phyloP scores from a whole-genome alignment of 2,888 invertebrate species.

The Caenorhabditis uteleia region DNA sequence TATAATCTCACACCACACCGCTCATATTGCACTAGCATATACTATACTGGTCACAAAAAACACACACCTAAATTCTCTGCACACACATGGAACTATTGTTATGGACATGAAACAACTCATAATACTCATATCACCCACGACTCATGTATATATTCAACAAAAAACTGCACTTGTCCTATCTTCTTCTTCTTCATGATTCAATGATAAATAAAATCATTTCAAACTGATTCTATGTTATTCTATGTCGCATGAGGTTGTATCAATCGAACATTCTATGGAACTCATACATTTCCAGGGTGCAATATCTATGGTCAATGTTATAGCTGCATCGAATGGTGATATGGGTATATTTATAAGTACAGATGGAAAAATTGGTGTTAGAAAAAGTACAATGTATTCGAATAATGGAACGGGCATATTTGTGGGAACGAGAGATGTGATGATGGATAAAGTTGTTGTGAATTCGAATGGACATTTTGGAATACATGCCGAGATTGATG shows the following conservation, averaged over 20 bases:
- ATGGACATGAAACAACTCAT: too few species aligned
- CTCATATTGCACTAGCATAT: background rate
- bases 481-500: slow-evolving; percentile 22
- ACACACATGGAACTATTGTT: too few species aligned
- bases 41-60: too few species aligned
- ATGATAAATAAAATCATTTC: background rate
- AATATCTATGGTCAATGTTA: slow-evolving; percentile 16
- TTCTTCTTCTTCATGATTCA: background rate
- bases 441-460: slow-evolving; percentile 18
- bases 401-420: slow-evolving; percentile 33
- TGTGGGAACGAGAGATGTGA: slow-evolving; percentile 19
- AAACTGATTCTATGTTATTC: background rate
- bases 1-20: too few species aligned
- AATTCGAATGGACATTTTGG: slow-evolving; percentile 28
- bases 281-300: slow-evolving; percentile 12
- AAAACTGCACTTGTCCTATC: slow-evolving; percentile 1
- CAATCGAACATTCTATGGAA: background rate
- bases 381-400: slow-evolving; percentile 10
- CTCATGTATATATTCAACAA: too few species aligned
- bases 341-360: slow-evolving; percentile 17
- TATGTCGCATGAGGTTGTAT: background rate
- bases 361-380: slow-evolving; percentile 9
- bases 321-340: slow-evolving; percentile 24
- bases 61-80: too few species aligned
- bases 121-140: too few species aligned